phyloP scores from a whole-genome alignment of 2,888 invertebrate species.

The Galerucella nymphaeae region DNA sequence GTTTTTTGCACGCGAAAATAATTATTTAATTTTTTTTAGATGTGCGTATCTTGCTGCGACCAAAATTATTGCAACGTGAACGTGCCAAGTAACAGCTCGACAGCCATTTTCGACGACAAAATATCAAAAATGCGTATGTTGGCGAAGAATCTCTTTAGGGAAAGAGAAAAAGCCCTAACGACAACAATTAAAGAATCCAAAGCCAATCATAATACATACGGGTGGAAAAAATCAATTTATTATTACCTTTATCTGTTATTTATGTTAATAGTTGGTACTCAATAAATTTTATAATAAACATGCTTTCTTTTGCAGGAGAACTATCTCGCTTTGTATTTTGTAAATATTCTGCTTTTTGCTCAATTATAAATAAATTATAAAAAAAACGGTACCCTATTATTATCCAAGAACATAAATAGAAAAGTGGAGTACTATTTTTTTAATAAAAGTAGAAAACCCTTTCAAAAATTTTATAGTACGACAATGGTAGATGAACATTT shows the following conservation, averaged over 20 bases:
- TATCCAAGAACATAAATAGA: background rate
- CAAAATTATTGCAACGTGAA: constrained; percentile 73
- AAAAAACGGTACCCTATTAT: background rate
- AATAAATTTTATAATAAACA: constrained; percentile 14
- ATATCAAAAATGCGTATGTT: constrained; percentile 65
- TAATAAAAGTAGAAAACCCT: too few relatives aligned
- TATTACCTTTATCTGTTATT: constrained; percentile 35
- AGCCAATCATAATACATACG: constrained; percentile 23
- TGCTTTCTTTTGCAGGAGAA: constrained; percentile 16
- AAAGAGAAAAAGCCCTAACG: constrained; percentile 63
- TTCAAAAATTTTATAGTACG: too few relatives aligned
- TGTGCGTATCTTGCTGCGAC: constrained; percentile 74
- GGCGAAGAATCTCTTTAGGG: constrained; percentile 63
- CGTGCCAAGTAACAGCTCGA: constrained; percentile 71
- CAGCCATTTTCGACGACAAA: constrained; percentile 67
- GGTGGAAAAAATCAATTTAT: constrained; percentile 37
- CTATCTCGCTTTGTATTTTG: constrained; percentile 28
- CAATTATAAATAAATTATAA: constrained; percentile 17
- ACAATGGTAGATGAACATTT: too few relatives aligned
- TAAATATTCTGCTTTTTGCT: constrained; percentile 30
- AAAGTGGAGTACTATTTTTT: too few relatives aligned
- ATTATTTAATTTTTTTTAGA: constrained; percentile 62
- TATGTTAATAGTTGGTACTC: constrained; percentile 30
- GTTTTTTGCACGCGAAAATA: too few relatives aligned
- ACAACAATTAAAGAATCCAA: constrained; percentile 60